Evolutionary conservation across 2,888 invertebrate species (phyloP).

Genomic region (Drosophila putrida): DNA sequence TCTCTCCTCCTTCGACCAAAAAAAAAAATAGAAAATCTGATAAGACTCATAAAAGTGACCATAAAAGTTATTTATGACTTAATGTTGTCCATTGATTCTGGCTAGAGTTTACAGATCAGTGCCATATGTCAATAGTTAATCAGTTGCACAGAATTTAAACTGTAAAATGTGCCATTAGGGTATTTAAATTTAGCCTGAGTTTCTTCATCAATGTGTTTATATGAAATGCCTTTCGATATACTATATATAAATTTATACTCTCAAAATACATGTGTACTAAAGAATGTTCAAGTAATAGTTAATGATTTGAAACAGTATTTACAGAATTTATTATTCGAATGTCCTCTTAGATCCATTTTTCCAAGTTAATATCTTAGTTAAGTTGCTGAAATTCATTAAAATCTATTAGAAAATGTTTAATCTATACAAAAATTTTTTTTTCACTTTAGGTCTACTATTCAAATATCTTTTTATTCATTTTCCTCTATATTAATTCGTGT

Average conservation of each 20-base stretch:
- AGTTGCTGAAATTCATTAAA: too few species aligned
- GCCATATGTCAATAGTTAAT: constrained; percentile 54
- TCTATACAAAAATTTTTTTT: too few species aligned
- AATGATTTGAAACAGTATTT: neutral
- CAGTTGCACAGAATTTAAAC: constrained; percentile 34
- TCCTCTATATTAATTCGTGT: neutral
- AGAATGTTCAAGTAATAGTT: neutral
- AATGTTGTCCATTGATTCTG: constrained; percentile 54
- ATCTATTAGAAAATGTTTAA: too few species aligned
- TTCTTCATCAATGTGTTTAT: constrained; percentile 1
- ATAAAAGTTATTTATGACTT: constrained; percentile 73
- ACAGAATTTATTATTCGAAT: neutral
- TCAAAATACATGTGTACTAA: neutral
- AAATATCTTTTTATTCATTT: neutral
- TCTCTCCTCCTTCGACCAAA: neutral
- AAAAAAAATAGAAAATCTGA: constrained; percentile 48
- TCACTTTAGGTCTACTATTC: too few species aligned
- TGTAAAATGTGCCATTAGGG: neutral
- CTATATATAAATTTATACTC: neutral
- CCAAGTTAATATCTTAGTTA: too few species aligned
- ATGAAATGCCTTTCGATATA: neutral
- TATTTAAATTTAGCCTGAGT: constrained; percentile 18
- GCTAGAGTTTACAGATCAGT: constrained; percentile 67
- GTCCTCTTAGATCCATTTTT: too few species aligned
- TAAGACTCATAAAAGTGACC: constrained; percentile 63